Percentiles rank a stretch among this genome's conserved stretches.
Conservation (phyloP, 1,140 invertebrate species). For the Drosophila persimilis region DNA sequence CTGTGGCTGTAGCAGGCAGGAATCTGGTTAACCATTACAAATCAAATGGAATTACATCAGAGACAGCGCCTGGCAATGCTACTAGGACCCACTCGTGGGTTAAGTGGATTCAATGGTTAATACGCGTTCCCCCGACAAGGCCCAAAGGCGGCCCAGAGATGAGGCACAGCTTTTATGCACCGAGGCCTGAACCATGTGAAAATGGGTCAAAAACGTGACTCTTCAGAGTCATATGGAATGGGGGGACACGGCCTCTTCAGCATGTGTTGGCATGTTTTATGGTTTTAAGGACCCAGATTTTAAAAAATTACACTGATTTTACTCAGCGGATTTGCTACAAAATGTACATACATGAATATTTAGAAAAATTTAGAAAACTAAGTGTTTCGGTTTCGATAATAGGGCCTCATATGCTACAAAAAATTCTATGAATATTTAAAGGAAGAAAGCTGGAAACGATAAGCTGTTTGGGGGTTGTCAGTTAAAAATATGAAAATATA, state of each 20-base stretch:
- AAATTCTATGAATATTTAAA: no score
- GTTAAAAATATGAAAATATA: no score
- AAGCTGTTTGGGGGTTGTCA: no score
- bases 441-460: no score
- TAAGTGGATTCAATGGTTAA: slow-evolving; percentile 51
- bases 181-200: slow-evolving; percentile 30
- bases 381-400: no score
- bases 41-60: slow-evolving; percentile 54
- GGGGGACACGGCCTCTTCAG: background rate
- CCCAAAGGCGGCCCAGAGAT: background rate
- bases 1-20: slow-evolving; percentile 37
- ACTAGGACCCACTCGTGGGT: slow-evolving; percentile 33
- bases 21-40: slow-evolving; percentile 49
- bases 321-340: no score
- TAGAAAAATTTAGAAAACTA: no score
- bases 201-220: slow-evolving; percentile 54
- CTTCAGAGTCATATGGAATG: slow-evolving; percentile 21
- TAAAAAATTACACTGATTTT: no score
- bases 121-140: slow-evolving; percentile 5
- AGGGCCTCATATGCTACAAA: no score
- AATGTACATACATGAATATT: no score
- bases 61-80: background rate
- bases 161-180: slow-evolving; percentile 33
- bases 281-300: no score
- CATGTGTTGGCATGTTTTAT: no score